Evolutionary conservation across 2,797 vertebrate species (phyloP), one percentile per base, ranked within the genome.

Genomic region (Fistularia commersonii): DNA sequence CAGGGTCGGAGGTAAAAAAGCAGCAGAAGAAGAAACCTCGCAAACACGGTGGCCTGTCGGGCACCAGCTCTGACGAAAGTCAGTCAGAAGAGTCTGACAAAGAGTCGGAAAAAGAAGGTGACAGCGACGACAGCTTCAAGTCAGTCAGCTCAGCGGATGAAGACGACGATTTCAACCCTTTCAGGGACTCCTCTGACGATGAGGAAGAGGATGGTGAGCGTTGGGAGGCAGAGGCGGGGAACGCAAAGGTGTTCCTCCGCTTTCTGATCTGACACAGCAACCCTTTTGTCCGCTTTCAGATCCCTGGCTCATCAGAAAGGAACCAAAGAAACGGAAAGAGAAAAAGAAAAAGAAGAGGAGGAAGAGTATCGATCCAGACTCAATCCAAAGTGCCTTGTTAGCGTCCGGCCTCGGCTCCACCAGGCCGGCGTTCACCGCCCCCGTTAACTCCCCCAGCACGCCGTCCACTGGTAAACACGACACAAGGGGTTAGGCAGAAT

Each of bases 331-430:
- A 75, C 88, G 81, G 55, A 98, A 97, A 77, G 93, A 97, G 53
- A 91, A 90, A 60, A 97, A 92, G 81, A 94, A 74, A 53, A 91
- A 95, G 68, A 96, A 93, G 83, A 94, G 91, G 64, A 96, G 91
- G 85, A 94, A 89, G 84, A 93, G 92, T 33, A 94, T 99, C 53
- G 97, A 99, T 76, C 97, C 97, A 10, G 97, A 99, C 87, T 99
- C 96, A 14, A 98, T 99, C 88, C 96, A 99, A 87, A 99, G 97
- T 95, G 97, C 97, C 93, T 96, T 99, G 93, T 85, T 99, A 87
- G 97, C 97, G 45, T 99, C 97, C 11, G 97, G 97, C 54, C 91
- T 99, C 5, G 95, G 95, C 73, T 95, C 95, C 53, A 97, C 92
- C 72, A 88, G 95, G 42, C 96, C 94, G 3, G 89, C 92, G 43